phyloP scores from a whole-genome alignment of 92 coral and sea anemone genomes.

The Ricordea florida region DNA sequence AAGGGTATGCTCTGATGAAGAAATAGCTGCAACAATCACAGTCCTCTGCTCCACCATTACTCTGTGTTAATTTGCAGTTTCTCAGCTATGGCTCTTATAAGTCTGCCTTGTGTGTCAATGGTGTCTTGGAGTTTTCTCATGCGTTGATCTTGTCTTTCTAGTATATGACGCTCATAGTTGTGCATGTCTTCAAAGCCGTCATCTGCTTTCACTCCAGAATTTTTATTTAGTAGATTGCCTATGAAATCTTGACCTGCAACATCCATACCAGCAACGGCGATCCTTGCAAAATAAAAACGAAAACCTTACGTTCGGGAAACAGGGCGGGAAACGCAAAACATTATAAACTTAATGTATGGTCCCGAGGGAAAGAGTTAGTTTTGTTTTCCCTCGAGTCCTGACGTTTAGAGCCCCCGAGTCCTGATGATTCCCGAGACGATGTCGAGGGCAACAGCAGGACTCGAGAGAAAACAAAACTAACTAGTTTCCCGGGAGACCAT shows the following conservation, averaged over 20 bases:
- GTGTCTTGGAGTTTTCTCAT: slow-evolving; percentile 58
- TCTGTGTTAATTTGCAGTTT: slow-evolving; percentile 43
- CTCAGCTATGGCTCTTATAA: slow-evolving; percentile 59
- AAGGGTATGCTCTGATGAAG: too few relatives aligned
- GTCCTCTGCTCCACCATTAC: background rate
- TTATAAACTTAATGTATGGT: too few relatives aligned
- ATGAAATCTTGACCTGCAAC: slow-evolving; percentile 16
- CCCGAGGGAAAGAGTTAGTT: too few relatives aligned
- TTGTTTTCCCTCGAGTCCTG: too few relatives aligned
- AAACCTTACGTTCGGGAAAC: background rate
- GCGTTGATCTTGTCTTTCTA: slow-evolving; percentile 56
- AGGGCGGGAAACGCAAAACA: too few relatives aligned
- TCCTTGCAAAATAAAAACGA: background rate
- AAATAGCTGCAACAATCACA: too few relatives aligned
- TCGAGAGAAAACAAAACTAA: too few relatives aligned
- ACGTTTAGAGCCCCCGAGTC: too few relatives aligned
- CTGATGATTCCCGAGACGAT: too few relatives aligned
- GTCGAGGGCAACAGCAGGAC: too few relatives aligned
- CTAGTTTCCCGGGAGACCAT: too few relatives aligned
- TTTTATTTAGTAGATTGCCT: background rate
- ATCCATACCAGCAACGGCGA: slow-evolving; percentile 13
- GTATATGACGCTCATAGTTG: slow-evolving; percentile 20
- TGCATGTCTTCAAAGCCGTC: slow-evolving; percentile 23
- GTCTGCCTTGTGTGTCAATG: slow-evolving; percentile 61
- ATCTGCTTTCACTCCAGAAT: background rate